Conservation (phyloP, 2,888 invertebrate genomes). For the Galerucella calmariensis region DNA sequence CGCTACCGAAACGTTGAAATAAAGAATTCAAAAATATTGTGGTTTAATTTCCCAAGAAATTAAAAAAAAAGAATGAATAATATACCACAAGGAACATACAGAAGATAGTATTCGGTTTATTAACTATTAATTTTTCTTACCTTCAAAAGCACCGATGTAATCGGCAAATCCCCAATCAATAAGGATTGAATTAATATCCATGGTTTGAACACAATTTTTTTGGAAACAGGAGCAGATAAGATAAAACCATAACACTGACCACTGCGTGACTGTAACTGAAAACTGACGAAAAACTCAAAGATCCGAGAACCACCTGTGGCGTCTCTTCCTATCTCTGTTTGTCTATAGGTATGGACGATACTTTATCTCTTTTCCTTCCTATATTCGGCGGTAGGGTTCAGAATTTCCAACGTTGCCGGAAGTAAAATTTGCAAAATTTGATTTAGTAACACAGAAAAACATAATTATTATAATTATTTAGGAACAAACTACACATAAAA, state of each 20-base stretch:
- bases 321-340: conserved; percentile 2
- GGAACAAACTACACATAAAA: not conserved
- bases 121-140: conserved; percentile 2
- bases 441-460: conserved; percentile 4
- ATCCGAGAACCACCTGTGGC: not conserved
- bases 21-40: too few relatives aligned
- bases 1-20: too few relatives aligned
- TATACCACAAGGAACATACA: too few relatives aligned
- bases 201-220: not conserved
- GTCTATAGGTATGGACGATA: not conserved
- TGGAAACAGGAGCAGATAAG: not conserved
- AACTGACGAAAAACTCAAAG: not conserved
- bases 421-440: conserved; percentile 4
- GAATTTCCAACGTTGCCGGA: conserved; percentile 2
- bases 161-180: conserved; percentile 2
- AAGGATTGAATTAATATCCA: not conserved
- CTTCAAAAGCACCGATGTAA: not conserved
- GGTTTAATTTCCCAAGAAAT: too few relatives aligned
- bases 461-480: not conserved
- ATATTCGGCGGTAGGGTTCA: not conserved
- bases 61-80: too few relatives aligned
- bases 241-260: too few relatives aligned
- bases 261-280: not conserved
- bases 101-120: too few relatives aligned
- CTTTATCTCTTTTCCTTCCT: not conserved